Base-by-base conservation (phyloP, 2,113 vertebrate species). In the Notothenia coriiceps region DNA sequence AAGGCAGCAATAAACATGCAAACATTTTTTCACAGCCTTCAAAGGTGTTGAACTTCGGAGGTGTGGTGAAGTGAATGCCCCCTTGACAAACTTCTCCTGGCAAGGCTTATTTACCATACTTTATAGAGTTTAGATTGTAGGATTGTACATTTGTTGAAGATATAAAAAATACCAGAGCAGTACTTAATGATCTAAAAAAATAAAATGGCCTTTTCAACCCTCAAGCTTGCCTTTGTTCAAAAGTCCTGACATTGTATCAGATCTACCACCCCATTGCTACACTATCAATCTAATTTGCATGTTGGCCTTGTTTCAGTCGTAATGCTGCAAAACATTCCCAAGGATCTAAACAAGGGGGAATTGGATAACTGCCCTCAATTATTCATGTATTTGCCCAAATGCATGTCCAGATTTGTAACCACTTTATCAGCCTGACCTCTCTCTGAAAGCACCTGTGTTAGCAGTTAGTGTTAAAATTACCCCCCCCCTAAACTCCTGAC, bases 301-400 rank as follows among this genome's bases (percentile, higher is more conserved):
- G 79, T 84, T 70, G 77, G 68, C 70, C 33, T 55, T 4, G 77
- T 74, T 85, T 78, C 76, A 35, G 33, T 35, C 76, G 79, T 77
- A 67, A 83, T 60, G 40, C 51, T n/a, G 71, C 47, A 67, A 77
- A 80, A 77, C 44, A 62, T 52, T 82, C 61, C 77, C 60, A 52
- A 51, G 74, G 74, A 87, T 65, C 68, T 69, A 73, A 87, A 80
- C 44, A 47, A 49, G 66, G 56, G 29, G 66, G 77, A 66, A 82
- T 81, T 88, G 59, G 66, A 77, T 79, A 87, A 86, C 76, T 57
- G 52, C 74, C 80, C 82, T 89, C 77, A 81, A 86, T 86, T 88
- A 88, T 91, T 89, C 40, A 78, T 88, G 79, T 87, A 82, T 90
- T 87, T 89, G 73, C 75, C 43, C 49, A 51, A 65, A 85, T 64